Percentiles rank a stretch among this genome's conserved stretches.
phyloP scores from a whole-genome alignment of 2,113 vertebrate genomes.

The Syrmaticus mikado region DNA sequence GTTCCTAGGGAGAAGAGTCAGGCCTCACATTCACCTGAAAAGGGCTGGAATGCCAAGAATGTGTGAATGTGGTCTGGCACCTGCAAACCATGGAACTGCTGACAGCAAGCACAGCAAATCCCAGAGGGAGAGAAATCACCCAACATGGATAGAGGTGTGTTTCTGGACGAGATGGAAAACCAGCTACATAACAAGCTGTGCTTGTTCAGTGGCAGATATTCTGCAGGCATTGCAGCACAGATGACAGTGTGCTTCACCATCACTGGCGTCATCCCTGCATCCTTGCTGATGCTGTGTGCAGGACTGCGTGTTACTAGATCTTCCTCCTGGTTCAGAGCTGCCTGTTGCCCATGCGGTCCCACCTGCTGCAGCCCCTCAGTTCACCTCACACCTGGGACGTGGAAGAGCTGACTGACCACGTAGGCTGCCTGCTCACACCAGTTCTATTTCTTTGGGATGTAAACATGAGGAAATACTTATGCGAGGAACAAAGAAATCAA shows the following conservation, averaged over 20 bases:
- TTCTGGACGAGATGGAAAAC: neutral
- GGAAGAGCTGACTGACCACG: neutral
- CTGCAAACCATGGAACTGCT: neutral
- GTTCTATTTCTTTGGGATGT: neutral
- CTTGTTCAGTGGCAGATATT: neutral
- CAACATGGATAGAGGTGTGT: neutral
- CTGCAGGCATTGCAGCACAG: neutral
- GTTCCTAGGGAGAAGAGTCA: neutral
- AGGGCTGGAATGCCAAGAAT: neutral
- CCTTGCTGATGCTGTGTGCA: neutral
- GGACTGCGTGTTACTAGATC: neutral
- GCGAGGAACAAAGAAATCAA: neutral
- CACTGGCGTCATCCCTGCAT: accelerated
- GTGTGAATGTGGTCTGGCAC: neutral
- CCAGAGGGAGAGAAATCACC: neutral
- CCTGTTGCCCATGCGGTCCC: neutral
- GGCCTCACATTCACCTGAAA: neutral
- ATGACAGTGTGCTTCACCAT: neutral
- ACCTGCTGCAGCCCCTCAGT: neutral
- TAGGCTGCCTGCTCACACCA: neutral
- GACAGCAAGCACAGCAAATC: neutral
- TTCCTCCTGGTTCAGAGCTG: neutral
- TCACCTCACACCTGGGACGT: neutral
- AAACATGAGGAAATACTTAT: neutral
- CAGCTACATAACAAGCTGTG: neutral